A percentile compares a stretch with the other conserved stretches of the same genome.
Evolutionary conservation across 2,888 invertebrate species (phyloP).

Genomic region (Gerris lacustris): DNA sequence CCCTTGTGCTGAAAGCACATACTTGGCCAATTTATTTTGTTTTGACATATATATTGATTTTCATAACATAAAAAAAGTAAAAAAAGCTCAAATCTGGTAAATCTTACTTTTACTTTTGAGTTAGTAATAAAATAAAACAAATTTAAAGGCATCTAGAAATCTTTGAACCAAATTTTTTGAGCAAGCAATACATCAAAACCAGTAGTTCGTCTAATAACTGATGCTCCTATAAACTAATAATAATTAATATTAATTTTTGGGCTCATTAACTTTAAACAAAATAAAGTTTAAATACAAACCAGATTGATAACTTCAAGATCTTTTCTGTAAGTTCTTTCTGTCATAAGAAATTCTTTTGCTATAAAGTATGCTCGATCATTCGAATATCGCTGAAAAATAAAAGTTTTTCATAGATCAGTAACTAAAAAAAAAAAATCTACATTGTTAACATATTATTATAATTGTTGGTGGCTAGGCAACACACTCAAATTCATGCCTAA

Average conservation of each 20-base stretch:
- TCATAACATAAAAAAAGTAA: too few relatives aligned
- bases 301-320: constrained; percentile 83
- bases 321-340: constrained; percentile 87
- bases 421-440: too few relatives aligned
- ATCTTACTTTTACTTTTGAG: too few relatives aligned
- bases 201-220: too few relatives aligned
- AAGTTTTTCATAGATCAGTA: background rate
- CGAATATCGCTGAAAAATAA: constrained; percentile 45
- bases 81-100: too few relatives aligned
- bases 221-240: background rate
- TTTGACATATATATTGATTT: too few relatives aligned
- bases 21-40: too few relatives aligned
- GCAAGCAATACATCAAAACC: too few relatives aligned
- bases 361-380: constrained; percentile 67
- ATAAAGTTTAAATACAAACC: constrained; percentile 43
- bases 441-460: constrained; percentile 2
- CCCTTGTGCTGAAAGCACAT: too few relatives aligned
- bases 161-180: too few relatives aligned
- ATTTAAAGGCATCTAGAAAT: too few relatives aligned
- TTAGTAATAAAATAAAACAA: too few relatives aligned
- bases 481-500: background rate
- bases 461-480: background rate
- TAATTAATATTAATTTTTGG: background rate
- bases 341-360: constrained; percentile 87
- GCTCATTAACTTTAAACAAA: background rate